These are phyloP conservation scores for Nothobranchius kuhntae DNA, from an alignment of 2,113 vertebrate genomes.

Conservation along the genomic window DNA sequence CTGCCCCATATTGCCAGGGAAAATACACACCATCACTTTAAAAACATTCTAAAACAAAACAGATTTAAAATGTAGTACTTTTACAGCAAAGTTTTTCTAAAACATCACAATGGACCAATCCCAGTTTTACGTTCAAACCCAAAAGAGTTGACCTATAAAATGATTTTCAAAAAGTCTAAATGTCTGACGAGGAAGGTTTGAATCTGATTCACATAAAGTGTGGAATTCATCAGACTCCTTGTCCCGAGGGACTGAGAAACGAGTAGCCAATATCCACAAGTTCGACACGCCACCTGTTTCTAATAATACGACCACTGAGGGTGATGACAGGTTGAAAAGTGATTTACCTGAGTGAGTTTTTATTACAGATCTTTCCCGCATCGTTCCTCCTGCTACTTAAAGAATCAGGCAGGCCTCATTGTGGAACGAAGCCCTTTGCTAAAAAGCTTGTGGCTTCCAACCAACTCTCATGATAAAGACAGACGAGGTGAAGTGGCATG, in stretches of 20 bases:
- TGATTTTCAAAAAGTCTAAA: conserved; percentile 13
- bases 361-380: conserved; percentile 73
- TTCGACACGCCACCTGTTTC: conserved; percentile 72
- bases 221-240: conserved; percentile 49
- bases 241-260: conserved; percentile 56
- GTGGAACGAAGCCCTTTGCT: conserved; percentile 46
- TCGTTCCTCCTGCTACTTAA: conserved; percentile 59
- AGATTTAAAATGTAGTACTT: neutral
- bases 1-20: too few relatives aligned
- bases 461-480: conserved; percentile 61
- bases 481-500: conserved; percentile 54
- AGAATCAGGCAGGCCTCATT: conserved; percentile 51
- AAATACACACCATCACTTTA: too few relatives aligned
- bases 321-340: conserved; percentile 77
- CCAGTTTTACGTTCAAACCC: conserved; percentile 14
- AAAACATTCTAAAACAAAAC: neutral
- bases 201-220: conserved; percentile 59
- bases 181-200: conserved; percentile 43
- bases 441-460: conserved; percentile 58
- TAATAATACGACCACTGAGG: conserved; percentile 69
- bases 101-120: too few relatives aligned
- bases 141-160: conserved; percentile 25
- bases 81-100: neutral
- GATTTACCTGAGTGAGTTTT: conserved; percentile 74
- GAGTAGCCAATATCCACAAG: conserved; percentile 70